A percentile compares a stretch with the other conserved stretches of the same genome.
Evolutionary conservation across 2,113 vertebrate species (phyloP).

Genomic region (Oxygymnocypris stewartii): DNA sequence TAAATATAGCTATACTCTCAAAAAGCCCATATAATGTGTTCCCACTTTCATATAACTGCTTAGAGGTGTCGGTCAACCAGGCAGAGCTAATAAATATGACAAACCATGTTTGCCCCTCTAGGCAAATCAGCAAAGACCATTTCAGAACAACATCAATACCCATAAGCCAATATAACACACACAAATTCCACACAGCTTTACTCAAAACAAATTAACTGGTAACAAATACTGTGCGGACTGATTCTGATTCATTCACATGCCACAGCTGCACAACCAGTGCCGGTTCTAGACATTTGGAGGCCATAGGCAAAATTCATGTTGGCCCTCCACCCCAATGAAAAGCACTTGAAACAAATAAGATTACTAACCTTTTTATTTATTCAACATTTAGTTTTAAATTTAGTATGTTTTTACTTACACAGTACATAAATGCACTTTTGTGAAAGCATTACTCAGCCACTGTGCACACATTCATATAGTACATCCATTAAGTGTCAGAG

Average conservation of each 20-base stretch:
- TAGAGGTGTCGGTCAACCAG: background rate
- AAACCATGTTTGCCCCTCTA: background rate
- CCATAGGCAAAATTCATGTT: too few species aligned
- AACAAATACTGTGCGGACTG: background rate
- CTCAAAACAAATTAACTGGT: conserved; percentile 47
- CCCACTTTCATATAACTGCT: background rate
- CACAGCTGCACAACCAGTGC: background rate
- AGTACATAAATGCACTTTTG: background rate
- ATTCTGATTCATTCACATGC: conserved; percentile 20
- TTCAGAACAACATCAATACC: background rate
- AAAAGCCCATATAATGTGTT: background rate
- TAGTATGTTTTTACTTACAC: too few species aligned
- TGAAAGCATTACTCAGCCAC: conserved; percentile 21
- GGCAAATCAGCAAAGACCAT: background rate
- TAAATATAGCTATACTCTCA: background rate
- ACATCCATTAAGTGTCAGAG: conserved; percentile 30
- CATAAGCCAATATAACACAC: background rate
- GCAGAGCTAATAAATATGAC: background rate
- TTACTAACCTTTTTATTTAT: too few species aligned
- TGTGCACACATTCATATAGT: conserved; percentile 39
- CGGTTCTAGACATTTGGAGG: too few species aligned
- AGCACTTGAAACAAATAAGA: too few species aligned
- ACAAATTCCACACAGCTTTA: conserved; percentile 40
- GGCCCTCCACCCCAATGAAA: too few species aligned
- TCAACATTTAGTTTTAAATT: too few species aligned